These are phyloP conservation scores for Pelosia muscerda DNA, from an alignment of 2,888 invertebrate genomes.

Conservation along the genomic window DNA sequence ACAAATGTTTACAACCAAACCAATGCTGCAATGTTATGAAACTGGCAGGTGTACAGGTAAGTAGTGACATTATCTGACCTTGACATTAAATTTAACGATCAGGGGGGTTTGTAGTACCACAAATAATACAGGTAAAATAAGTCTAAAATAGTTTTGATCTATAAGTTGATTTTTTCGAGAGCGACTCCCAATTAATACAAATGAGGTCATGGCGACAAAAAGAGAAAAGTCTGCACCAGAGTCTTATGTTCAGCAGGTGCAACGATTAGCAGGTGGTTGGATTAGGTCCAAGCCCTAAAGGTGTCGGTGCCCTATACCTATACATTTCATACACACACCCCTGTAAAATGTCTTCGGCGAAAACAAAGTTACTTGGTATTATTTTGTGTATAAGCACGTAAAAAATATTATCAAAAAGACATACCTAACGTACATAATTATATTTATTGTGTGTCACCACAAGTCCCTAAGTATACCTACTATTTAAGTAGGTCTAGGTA, in stretches of 20 bases:
- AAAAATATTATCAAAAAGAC: slow-evolving; percentile 4
- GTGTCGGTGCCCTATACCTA: no score
- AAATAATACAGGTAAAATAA: no score
- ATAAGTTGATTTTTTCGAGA: background rate
- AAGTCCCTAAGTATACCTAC: background rate
- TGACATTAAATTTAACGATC: background rate
- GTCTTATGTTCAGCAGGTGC: no score
- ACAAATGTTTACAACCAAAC: background rate
- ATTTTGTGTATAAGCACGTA: background rate
- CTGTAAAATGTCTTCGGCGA: background rate
- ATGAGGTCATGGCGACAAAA: no score
- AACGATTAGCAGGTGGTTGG: no score
- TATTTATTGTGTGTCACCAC: background rate
- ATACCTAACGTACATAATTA: background rate
- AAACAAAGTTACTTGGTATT: slow-evolving; percentile 3
- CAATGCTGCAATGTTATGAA: background rate
- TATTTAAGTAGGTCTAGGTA: slow-evolving; percentile 51
- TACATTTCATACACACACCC: no score
- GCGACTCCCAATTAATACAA: no score
- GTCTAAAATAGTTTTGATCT: no score
- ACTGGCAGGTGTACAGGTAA: background rate
- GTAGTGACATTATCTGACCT: background rate
- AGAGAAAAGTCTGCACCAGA: no score
- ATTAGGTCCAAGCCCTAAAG: no score
- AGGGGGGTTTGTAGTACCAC: background rate